Base-by-base conservation (phyloP, 2,797 vertebrate genomes). In the Ambastaia sidthimunki region DNA sequence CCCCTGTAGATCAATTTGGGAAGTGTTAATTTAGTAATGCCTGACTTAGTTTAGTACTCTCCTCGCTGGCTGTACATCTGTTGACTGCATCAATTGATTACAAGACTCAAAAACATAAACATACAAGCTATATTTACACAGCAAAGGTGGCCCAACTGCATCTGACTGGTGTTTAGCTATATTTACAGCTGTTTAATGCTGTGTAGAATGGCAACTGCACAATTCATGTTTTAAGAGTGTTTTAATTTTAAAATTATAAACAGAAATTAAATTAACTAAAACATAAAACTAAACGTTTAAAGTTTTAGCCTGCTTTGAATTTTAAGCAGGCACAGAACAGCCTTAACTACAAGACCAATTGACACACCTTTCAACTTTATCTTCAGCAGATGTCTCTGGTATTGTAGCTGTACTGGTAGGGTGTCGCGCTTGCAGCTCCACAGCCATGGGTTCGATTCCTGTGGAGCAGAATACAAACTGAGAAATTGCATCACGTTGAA, bases 1-100 rank as follows among this genome's bases (percentile, higher is more conserved):
- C 85, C 72, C 81, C 72, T 63, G 57, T 54, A 71, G 54, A 83
- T 74, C 69, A 80, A 80, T 86, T 86, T 84, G 66, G 72, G 68
- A 85, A 82, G 78, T 77, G 82, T 80, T 87, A 70, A 84, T 87
- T 85, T 83, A 84, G 66, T 83, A 84, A 85, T 84, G 81, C 67
- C 63, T 71, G 25, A 21, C 37, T 37, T 54, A 44, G 68, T 73
- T 73, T 37, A 44, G 41, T 44, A 44, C 41, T 44, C 41, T 44
- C 9, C 10, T 44, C 9, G 10, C 41, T 44, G 41, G 10, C 41
- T 2, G 41, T 44, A 73, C 72, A 84, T 79, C 73, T 59, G 54
- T 84, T 71, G 74, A 44, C 47, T 7, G 55, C 59, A 57, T 82
- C 68, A 76, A 80, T 80, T 63, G 59, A 81, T 85, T 74, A 67